Evolutionary conservation across 1,140 invertebrate species (phyloP), one percentile per base, ranked within the genome.

Genomic region (Temnothorax longispinosus): DNA sequence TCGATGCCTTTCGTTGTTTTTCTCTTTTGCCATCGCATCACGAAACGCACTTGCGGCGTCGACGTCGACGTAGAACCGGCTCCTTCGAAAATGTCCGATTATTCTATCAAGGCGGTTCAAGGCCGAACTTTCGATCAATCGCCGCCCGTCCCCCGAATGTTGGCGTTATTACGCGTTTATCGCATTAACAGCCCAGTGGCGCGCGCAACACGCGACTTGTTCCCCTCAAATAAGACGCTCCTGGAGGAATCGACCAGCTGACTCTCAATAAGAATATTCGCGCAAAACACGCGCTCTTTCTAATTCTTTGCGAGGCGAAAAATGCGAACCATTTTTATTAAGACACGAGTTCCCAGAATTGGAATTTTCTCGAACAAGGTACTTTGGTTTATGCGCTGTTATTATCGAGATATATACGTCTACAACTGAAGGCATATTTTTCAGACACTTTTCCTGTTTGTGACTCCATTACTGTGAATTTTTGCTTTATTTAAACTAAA

Each of bases 81-180:
- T 84, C 27, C 41, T 74, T 60, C 80, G 52, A 75, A 75, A 84
- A 84, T 75, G 80, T 84, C 80, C 80, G 80, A 84, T 84, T 84
- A 84, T 62, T 84, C 80, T 50, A 84, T 75, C 80, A 50, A 74
- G 80, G 21, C 84, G 67, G 64, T 78, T 87, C 78, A 87, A 84
- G 85, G 85, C 41, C 78, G 67, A 21, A 84, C 56, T 82, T 87
- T 78, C 85, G 85, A 87, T 87, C 78, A 82, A 87, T 84, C 85
- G 35, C 54, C 67, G 71, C 47, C 11, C 69, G 56, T 87, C 47
- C 35, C 62, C 35, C 62, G 44, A 85, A 78, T 58, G 74, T 80
- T 67, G 35, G 21, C 75, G 52, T 78, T 85, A 78, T 85, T 85
- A 65, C 21, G 27, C 50, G 58, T 78, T 85, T 80, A 80, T 85